Percentiles rank a stretch among this genome's conserved stretches.
Conservation (phyloP, 2,113 vertebrate species). For the Toxotes jaculatrix region DNA sequence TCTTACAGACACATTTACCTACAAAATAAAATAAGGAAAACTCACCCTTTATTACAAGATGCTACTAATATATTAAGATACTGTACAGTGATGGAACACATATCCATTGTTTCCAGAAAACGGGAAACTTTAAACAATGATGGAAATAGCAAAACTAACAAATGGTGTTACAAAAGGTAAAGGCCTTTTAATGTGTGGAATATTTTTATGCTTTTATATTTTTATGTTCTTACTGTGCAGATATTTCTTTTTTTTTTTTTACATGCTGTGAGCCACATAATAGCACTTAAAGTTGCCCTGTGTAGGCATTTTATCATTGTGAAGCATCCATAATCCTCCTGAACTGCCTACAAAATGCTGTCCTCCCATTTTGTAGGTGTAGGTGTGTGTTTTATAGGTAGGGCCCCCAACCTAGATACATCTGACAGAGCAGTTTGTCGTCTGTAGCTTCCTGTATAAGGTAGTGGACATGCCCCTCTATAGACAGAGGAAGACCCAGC, state of each 20-base stretch:
- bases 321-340: not conserved
- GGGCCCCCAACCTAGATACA: conserved; percentile 98
- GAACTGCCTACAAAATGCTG: not conserved
- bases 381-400: conserved; percentile 86
- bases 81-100: conserved; percentile 25
- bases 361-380: not conserved
- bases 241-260: not conserved
- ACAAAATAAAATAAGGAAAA: conserved; percentile 30
- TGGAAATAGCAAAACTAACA: conserved; percentile 6
- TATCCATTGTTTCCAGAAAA: conserved; percentile 39
- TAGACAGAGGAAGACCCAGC: conserved; percentile 94
- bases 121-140: conserved; percentile 26
- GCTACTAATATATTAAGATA: not conserved
- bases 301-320: not conserved
- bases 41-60: conserved; percentile 55
- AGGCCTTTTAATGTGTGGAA: not conserved
- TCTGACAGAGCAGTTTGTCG: conserved; percentile 94
- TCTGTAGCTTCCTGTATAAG: conserved; percentile 97
- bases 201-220: not conserved
- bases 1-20: conserved; percentile 2
- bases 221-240: not conserved
- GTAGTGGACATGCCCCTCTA: conserved; percentile 98
- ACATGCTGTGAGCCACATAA: not conserved
- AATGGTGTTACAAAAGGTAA: not conserved
- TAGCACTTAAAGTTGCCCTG: not conserved